Evolutionary conservation across 2,113 vertebrate genomes (phyloP).

Genomic region (Chionis minor): DNA sequence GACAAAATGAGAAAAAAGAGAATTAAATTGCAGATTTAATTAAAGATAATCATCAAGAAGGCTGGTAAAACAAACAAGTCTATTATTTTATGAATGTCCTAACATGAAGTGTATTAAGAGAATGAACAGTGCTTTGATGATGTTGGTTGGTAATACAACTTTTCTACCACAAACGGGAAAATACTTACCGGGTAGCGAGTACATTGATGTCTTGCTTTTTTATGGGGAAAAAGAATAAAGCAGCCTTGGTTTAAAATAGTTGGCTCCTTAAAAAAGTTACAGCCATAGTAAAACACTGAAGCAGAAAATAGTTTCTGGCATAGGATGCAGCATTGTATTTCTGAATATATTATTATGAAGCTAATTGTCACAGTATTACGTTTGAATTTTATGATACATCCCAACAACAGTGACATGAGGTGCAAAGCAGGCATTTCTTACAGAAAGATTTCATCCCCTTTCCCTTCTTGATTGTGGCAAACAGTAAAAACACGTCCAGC

Average conservation of each 20-base stretch:
- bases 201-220: not conserved
- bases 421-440: not conserved
- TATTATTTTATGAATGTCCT: not conserved
- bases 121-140: not conserved
- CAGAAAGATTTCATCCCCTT: conserved; percentile 1
- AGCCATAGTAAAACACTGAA: not conserved
- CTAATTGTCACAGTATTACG: conserved; percentile 38
- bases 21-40: conserved; percentile 13
- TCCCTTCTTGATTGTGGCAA: not conserved
- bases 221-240: not conserved
- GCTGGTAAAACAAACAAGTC: not conserved
- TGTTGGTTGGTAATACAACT: not conserved
- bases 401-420: not conserved
- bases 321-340: not conserved
- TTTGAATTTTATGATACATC: conserved; percentile 1
- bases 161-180: not conserved
- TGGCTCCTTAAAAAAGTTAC: not conserved
- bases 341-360: conserved; percentile 15
- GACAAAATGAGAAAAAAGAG: not conserved
- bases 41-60: not conserved
- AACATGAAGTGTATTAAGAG: not conserved
- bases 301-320: conserved; percentile 47
- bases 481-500: not conserved
- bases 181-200: not conserved
- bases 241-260: not conserved